Base-by-base conservation (phyloP, 2,888 invertebrate species). In the Ormyrus thymus region DNA sequence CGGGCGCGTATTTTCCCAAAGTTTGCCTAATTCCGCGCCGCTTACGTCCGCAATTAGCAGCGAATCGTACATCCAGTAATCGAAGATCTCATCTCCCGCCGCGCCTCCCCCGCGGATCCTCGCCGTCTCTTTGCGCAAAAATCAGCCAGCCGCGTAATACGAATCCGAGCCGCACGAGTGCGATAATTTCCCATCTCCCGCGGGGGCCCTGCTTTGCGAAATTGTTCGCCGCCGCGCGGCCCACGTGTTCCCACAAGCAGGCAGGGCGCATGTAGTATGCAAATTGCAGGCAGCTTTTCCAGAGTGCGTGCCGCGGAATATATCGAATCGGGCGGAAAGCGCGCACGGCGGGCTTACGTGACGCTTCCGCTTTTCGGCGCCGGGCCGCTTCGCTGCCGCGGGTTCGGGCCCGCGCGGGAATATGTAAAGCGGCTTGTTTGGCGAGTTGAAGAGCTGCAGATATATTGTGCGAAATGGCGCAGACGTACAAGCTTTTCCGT, bases 241-340 rank as follows among this genome's bases (percentile, higher is more conserved):
- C 72, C 62, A 72, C 72, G 55, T 64, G 64, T 62, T 11, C 13
- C 48, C 65, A 29, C 29, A 29, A n/a, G 65, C 59, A 65, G 2
- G 29, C 64, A 62, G 71, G n/a, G 46, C 48, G 56, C 65, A 56
- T 29, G 13, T 10, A n/a, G 15, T 43, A 65, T 76, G 70, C 65
- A 59, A 71, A 71, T 65, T 71, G 65, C 59, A 65, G 2, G 29
- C 64, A 62, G 71, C 58, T 71, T 71, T 71, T 10, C 61, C 61
- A 10, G 29, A 29, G 29, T 29, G 29, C 29, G 29, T 29, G 7
- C 51, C 29, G 29, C 6, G 65, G 55, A 69, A 70, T 71, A 70
- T 71, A 75, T 71, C 11, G 65, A 71, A 65, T 72, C 71, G 45
- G 71, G 53, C 59, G 59, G 58, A 65, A 77, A 29, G 58, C 50